Conservation (phyloP, 2,888 invertebrate species). For the Dynastes tityus region DNA sequence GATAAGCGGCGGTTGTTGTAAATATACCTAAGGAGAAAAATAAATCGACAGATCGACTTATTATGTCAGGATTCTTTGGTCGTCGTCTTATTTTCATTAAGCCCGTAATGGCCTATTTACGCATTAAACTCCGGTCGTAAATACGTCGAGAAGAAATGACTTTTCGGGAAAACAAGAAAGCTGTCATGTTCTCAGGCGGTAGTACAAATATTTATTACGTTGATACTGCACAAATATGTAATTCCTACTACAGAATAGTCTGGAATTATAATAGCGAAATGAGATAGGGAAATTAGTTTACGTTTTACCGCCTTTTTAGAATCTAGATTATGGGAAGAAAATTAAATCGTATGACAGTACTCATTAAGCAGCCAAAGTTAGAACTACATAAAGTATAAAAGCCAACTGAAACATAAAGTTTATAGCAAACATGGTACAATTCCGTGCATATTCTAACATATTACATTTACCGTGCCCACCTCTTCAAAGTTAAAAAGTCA, state of each 20-base stretch:
- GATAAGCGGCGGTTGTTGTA: conserved; percentile 54
- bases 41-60: conserved; percentile 58
- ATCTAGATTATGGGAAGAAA: no score
- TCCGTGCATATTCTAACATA: no score
- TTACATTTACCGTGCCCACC: no score
- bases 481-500: no score
- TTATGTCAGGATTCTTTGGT: conserved; percentile 56
- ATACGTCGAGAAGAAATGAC: conserved; percentile 12
- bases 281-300: no score
- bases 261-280: no score
- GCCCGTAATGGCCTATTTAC: conserved; percentile 30
- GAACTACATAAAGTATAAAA: no score
- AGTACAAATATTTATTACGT: conserved; percentile 13
- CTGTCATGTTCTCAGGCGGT: conserved; percentile 10
- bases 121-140: conserved; percentile 14
- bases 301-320: no score
- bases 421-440: no score
- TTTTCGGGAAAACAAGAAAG: conserved; percentile 21
- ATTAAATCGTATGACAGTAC: no score
- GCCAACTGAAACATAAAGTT: no score
- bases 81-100: conserved; percentile 23
- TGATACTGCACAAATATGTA: neutral
- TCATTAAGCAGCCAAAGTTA: no score
- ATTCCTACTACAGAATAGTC: neutral
- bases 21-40: conserved; percentile 56